Evolutionary conservation across 2,797 vertebrate species (phyloP), one percentile per base, ranked within the genome.

Genomic region (Cryptoblepharus egeriae): DNA sequence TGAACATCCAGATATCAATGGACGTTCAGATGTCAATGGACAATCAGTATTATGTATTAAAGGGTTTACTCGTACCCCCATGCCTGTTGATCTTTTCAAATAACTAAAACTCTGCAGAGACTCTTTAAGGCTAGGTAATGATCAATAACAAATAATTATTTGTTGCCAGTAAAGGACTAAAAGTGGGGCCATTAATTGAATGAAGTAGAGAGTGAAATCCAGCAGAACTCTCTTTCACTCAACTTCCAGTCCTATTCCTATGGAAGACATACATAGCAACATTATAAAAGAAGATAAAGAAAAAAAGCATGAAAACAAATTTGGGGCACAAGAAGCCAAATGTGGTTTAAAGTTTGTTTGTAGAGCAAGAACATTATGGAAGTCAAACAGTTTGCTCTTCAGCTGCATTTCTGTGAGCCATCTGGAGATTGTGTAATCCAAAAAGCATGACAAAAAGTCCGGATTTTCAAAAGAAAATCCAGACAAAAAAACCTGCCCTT

Each of bases 301-400:
- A 42, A 4, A 52, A 49, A 63, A 35, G 13, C n/a, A 49, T 79
- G 55, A 79, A 79, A 49, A 32, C 70, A 79, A 77, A 77, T 58
- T 49, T 58, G 74, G 85, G 45, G 32, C 63, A 79, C 0, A 0
- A 35, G 60, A 81, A 77, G 7, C 4, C 16, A 81, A 83, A 71
- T 69, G 77, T 28, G 64, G 22, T 80, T 87, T 75, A 79, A 70
- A 15, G 30, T 80, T 87, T 79, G 77, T 63, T n/a, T 11, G 35
- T 85, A 78, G 60, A 67, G 37, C 30, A 78, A 88, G 58, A 52
- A 71, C 63, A 82, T 79, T 0, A 1, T 42, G 22, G 75, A 87
- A 80, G 30, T 69, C 78, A 85, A 57, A 9, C 83, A 35, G 24
- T 58, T 76, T 87, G 37, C 9, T 80, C 20, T 85, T 60, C 22